Base-by-base conservation (phyloP, 2,113 vertebrate species). In the Cacatua alba region DNA sequence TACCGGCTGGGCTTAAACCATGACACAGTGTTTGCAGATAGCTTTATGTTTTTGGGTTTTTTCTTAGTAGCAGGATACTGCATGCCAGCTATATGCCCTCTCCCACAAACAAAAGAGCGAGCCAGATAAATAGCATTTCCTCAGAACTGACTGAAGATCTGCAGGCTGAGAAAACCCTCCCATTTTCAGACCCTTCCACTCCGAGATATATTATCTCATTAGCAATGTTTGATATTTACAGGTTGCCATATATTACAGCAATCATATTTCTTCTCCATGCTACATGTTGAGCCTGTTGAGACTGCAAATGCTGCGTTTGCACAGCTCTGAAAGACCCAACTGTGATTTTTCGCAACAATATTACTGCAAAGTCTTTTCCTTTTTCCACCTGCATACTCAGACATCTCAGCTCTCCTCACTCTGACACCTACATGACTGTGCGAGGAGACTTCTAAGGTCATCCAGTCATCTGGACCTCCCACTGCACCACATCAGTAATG, bases 401-500 rank as follows among this genome's bases (percentile, higher is more conserved):
- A 59, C 72, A 78, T 64, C 69, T 92, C 83, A 39, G 57, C 16
- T 59, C 81, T 86, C 52, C 77, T 71, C 49, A 9, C 29, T 37
- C 84, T 29, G 39, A 94, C 80, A 82, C 21, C 68, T 39, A n/a
- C 63, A 13, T 0, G 28, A 57, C 26, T n/a, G 72, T 25, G 79
- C 2, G 6, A 93, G 82, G 88, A 94, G 65, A 92, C 8, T 91
- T 65, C 70, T 94, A 94, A 93, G 80, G 96, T 96, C 94, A 92
- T 6, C 15, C 81, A 71, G 26, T 31, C 7, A 3, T 31, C 57
- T 0, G 0, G 68, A 29, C 37, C 55, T 92, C 82, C 82, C 77
- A 86, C 94, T 55, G 79, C 85, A 78, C 60, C 90, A 91, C 49
- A 62, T 8, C 90, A 64, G 43, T 23, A 48, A 78, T 7, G n/a